phyloP scores from a whole-genome alignment of 2,113 vertebrate species.

The Cephalopholis sonnerati region DNA sequence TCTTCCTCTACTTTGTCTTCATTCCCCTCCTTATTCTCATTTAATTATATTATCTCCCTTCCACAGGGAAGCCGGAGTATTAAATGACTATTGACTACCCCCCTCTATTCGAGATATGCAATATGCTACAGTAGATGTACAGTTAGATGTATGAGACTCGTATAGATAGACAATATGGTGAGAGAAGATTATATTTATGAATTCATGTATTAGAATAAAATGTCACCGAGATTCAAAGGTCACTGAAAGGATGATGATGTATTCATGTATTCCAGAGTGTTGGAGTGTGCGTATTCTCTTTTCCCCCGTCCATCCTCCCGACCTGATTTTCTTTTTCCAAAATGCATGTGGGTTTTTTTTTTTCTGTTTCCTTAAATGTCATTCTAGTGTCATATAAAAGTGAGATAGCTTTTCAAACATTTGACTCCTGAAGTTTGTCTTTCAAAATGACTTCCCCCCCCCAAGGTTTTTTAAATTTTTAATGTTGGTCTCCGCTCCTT shows the following conservation, averaged over 20 bases:
- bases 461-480: not conserved
- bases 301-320: not conserved
- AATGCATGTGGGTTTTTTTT: conserved; percentile 69
- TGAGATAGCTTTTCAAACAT: conserved; percentile 69
- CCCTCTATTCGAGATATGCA: conserved; percentile 74
- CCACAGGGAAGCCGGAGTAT: conserved; percentile 42
- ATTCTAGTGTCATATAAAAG: conserved; percentile 79
- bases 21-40: conserved; percentile 19
- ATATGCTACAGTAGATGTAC: conserved; percentile 71
- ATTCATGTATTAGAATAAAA: conserved; percentile 67
- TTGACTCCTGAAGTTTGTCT: conserved; percentile 44
- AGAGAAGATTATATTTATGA: conserved; percentile 75
- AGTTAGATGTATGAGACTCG: conserved; percentile 71
- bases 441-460: not conserved
- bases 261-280: conserved; percentile 62
- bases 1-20: conserved; percentile 35
- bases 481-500: not conserved
- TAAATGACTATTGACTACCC: conserved; percentile 48
- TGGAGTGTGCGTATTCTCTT: conserved; percentile 30
- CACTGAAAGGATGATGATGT: conserved; percentile 64
- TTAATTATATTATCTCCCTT: conserved; percentile 27
- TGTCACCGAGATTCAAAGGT: conserved; percentile 69
- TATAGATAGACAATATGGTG: conserved; percentile 64
- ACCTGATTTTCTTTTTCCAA: conserved; percentile 17
- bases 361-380: conserved; percentile 75